Base-by-base conservation (phyloP, 2,113 vertebrate genomes). In the Castor canadensis region DNA sequence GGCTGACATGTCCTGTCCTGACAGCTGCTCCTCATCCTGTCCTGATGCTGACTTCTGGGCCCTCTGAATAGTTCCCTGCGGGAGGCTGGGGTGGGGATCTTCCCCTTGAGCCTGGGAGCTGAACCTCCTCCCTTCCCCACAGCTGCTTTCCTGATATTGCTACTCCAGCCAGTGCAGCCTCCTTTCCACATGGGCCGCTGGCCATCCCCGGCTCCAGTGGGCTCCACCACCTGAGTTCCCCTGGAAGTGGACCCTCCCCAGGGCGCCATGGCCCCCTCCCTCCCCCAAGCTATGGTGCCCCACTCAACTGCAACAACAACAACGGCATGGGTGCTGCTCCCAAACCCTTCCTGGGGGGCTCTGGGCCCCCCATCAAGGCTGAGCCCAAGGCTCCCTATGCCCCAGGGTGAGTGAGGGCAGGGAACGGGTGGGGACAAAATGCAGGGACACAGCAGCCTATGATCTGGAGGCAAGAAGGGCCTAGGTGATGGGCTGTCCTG, bases 91-190 rank as follows among this genome's bases (percentile, higher is more conserved):
- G 84, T 3, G 0, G 89, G 77, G 54, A 58, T n/a, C 49, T 0
- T 17, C 16, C 35, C 67, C 84, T 87, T 38, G 40, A 38, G 52
- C 67, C 83, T 75, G 72, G 76, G 54, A 15, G 0, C 94, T 97
- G 95, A 98, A 92, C 93, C 43, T n/a, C 97, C 92, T 77, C 80
- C 5, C 97, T 95, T 98, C 87, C 96, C 87, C 54, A 28, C 99
- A 99, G 99, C 98, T 99, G 99, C 98, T 99, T 99, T 98, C 99
- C 99, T 7, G 99, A 99, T 98, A 99, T 99, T 98, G 99, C 99
- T 20, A 98, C 94, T 97, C 98, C 99, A 97, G 91, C 98, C 98
- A 97, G 98, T 98, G 98, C 98, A 1, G 98, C 96, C 98, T 98
- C 98, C 91, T 98, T 98, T 91, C 97, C 96, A 97, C 99, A 64